Conservation (phyloP, 2,113 vertebrate species). For the Bambusicola thoracicus region DNA sequence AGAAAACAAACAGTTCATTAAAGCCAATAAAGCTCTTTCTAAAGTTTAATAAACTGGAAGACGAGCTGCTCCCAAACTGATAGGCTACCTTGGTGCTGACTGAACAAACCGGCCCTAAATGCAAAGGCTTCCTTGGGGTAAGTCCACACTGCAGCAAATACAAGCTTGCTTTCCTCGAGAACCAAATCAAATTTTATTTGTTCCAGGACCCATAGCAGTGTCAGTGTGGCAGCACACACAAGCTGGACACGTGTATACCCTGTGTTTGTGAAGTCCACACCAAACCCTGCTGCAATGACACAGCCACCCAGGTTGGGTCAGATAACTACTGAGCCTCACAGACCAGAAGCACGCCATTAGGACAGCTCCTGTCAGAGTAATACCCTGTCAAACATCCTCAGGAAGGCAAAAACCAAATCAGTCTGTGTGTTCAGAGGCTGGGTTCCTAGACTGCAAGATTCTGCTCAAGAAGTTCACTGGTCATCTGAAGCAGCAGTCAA, state of each 20-base stretch:
- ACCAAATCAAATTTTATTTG: background rate
- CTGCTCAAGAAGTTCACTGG: background rate
- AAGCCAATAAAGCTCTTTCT: background rate
- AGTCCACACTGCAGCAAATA: too few species aligned
- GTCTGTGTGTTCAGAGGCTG: background rate
- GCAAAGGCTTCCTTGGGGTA: background rate
- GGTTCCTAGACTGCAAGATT: background rate
- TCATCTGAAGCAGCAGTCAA: background rate
- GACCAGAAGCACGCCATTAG: background rate
- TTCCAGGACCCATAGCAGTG: rapidly evolving
- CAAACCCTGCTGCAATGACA: background rate
- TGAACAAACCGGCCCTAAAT: background rate
- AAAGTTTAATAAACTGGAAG: background rate
- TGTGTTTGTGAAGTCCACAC: rapidly evolving
- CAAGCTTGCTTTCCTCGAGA: background rate
- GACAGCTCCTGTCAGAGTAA: background rate
- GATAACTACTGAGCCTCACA: background rate
- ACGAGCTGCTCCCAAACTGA: background rate
- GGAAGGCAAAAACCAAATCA: background rate
- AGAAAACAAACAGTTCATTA: background rate
- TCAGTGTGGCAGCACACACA: background rate
- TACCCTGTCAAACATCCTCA: background rate
- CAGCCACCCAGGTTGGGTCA: too few species aligned
- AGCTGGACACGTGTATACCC: background rate
- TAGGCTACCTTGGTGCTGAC: background rate